Base-by-base conservation (phyloP, 2,113 vertebrate genomes). In the Microtus oregoni region DNA sequence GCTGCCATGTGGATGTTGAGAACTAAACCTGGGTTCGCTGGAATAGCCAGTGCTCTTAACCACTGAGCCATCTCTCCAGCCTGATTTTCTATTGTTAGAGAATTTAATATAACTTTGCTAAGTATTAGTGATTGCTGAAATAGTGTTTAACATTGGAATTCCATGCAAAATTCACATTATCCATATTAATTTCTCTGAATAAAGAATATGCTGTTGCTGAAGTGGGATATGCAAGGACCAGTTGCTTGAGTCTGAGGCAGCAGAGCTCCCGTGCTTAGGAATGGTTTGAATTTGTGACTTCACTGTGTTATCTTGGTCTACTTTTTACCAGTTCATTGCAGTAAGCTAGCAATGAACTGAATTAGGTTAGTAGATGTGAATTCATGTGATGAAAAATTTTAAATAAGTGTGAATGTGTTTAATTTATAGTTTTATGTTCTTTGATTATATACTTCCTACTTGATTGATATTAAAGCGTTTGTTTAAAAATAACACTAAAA, bases 361-460 rank as follows among this genome's bases (percentile, higher is more conserved):
- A 85, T 85, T 86, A 68, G 63, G 81, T 91, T 72, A 91, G 26
- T 92, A 94, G 81, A 86, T 55, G 41, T 58, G 61, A 92, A 76
- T 75, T 63, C 32, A 67, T 75, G 24, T 17, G 41, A 35, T 96
- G 75, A 79, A 90, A 86, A 77, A 72, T 67, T 94, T 91, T 90
- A 52, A 70, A n/a, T 87, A 94, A 87, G 78, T 55, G 15, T 72
- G 38, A 88, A 73, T 92, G 72, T 67, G 44, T 78, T 90, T 86
- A 92, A 85, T 72, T 88, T 96, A 86, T 22, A 61, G 24, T 70
- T 22, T 68, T 70, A 3, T 86, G 20, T 79, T 95, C 61, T 20
- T 87, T 86, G 22, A 47, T 77, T 81, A 30, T 47, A 0, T 82
- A 41, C 14, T 93, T 88, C 7, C 3, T 70, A 47, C 50, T 79